A percentile compares a stretch with the other conserved stretches of the same genome.
These are phyloP conservation scores for Acrocera orbiculus DNA, from an alignment of 2,888 invertebrate species.

Conservation along the genomic window DNA sequence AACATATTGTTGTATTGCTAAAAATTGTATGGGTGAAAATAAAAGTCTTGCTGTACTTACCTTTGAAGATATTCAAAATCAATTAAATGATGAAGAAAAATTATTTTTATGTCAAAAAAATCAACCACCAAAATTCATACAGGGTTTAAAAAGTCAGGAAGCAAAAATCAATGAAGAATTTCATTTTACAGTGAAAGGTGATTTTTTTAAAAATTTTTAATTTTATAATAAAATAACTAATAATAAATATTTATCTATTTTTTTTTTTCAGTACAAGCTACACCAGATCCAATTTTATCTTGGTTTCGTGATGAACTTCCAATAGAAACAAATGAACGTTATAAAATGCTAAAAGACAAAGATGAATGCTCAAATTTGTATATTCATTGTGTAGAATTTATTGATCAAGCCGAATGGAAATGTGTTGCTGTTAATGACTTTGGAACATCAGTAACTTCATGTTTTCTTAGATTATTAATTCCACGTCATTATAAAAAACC, in stretches of 20 bases:
- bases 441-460: constrained; percentile 75
- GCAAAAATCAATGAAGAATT: constrained; percentile 67
- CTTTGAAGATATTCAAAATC: constrained; percentile 78
- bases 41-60: constrained; percentile 74
- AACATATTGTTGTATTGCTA: constrained; percentile 76
- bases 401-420: constrained; percentile 85
- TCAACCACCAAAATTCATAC: constrained; percentile 68
- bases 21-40: constrained; percentile 80
- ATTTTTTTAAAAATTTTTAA: constrained; percentile 6
- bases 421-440: constrained; percentile 78
- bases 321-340: constrained; percentile 50
- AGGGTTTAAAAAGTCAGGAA: constrained; percentile 65
- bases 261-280: constrained; percentile 44
- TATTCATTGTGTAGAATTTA: constrained; percentile 54
- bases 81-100: constrained; percentile 71
- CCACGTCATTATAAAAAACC: constrained; percentile 81
- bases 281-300: constrained; percentile 60
- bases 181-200: constrained; percentile 65
- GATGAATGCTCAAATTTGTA: constrained; percentile 56
- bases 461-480: constrained; percentile 66
- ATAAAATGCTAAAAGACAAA: constrained; percentile 47
- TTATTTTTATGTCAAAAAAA: constrained; percentile 43
- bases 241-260: constrained; percentile 8
- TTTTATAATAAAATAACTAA: not conserved
- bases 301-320: constrained; percentile 83